Evolutionary conservation across 2,797 vertebrate genomes (phyloP), one percentile per base, ranked within the genome.

Genomic region (Rhynchonycteris naso): DNA sequence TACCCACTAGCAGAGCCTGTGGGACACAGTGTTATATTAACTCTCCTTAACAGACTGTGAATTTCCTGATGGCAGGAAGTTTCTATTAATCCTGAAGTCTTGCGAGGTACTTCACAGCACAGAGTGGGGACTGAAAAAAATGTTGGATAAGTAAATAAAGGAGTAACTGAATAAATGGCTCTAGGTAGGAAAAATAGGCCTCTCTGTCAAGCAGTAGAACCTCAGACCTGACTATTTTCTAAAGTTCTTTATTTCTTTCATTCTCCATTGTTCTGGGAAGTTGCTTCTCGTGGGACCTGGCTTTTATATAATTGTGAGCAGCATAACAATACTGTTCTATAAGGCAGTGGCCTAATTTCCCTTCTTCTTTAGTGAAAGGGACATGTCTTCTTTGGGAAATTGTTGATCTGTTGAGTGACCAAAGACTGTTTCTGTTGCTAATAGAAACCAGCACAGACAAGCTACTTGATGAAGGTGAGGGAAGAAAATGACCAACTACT

Each of bases 301-400:
- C 58, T 96, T 94, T 96, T 94, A 33, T 30, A 19, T 68, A 61
- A 75, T 88, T 93, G 89, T 89, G 88, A 76, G 47, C 52, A 75
- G 38, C 16, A 14, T 81, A 50, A 94, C 68, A 88, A 47, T 69
- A 71, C 69, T 66, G 26, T 30, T 88, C 58, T 58, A n/a, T 15
- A 18, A 59, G 50, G 71, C 47, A 50, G 30, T 28, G 75, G 71
- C 85, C 95, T 88, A 38, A 92, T 93, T 94, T 92, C 50, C 10
- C 61, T 91, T 56, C 80, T 88, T 86, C 58, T 68, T 75, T 80
- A 94, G 87, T 76, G 82, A 94, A 96, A 90, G 71, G 61, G 69
- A 80, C 66, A 19, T 47, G 74, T 72, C 86, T 88, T 80, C 82
- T 88, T 65, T 83, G 78, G 84, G 88, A 92, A 90, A 83, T 33